Percentiles rank a stretch among this genome's conserved stretches.
Conservation (phyloP, 2,888 invertebrate species). For the Pseudococcus jackbeardsleyi region DNA sequence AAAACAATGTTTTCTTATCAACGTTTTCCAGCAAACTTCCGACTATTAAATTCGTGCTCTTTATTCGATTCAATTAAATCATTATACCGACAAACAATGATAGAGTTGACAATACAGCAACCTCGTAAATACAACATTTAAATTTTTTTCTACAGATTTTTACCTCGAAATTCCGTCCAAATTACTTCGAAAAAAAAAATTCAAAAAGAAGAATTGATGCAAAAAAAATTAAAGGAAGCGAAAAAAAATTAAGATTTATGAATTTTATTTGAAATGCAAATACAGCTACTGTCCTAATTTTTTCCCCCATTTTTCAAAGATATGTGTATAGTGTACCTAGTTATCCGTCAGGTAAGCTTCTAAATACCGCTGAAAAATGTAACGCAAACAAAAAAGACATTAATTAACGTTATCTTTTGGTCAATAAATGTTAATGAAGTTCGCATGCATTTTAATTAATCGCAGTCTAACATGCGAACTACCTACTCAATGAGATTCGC, state of each 20-base stretch:
- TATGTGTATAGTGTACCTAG: neutral
- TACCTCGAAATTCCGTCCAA: neutral
- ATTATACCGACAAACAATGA: neutral
- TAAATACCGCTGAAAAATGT: conserved; percentile 29
- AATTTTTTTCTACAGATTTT: neutral
- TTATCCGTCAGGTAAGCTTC: neutral
- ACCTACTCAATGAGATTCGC: conserved; percentile 20
- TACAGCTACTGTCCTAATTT: neutral
- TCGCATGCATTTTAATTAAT: conserved; percentile 42
- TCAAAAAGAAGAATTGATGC: neutral
- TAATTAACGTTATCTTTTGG: conserved; percentile 50
- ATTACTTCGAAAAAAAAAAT: neutral
- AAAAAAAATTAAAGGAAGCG: neutral
- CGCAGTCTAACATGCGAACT: conserved; percentile 23
- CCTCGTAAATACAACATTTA: neutral
- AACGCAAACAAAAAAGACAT: conserved; percentile 21
- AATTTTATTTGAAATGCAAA: neutral
- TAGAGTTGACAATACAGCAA: neutral
- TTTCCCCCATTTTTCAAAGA: neutral
- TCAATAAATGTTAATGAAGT: conserved; percentile 36
- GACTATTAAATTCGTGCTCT: neutral
- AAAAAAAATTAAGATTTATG: neutral
- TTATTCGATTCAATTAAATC: conserved; percentile 10
- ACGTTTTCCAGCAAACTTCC: neutral
- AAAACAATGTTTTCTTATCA: neutral